Evolutionary conservation across 2,888 invertebrate genomes (phyloP), one percentile per base, ranked within the genome.

Genomic region (Leuctra nigra): DNA sequence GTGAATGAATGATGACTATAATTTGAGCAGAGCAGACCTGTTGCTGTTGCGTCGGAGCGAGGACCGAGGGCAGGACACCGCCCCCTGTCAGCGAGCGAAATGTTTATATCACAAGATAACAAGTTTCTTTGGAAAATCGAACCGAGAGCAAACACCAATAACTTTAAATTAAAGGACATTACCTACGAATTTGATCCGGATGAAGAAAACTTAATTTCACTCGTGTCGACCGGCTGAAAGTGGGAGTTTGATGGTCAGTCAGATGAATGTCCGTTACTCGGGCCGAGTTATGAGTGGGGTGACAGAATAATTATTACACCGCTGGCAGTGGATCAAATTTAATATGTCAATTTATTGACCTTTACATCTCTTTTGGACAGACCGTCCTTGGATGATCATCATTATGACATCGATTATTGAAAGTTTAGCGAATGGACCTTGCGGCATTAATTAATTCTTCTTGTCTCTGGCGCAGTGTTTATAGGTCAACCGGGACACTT

Each of bases 1-100:
- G 50, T 50, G 50, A 50, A 35, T 50, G 50, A 50, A n/a, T 50
- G 50, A 50, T 50, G 50, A 50, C 50, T 50, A 22, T 50, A 50
- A 50, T 50, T 50, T 50, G 4, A n/a, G n/a, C n/a, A n/a, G 23
- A 50, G 11, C 18, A 33, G 33, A 20, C 50, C 20, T 9, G 23
- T 44, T 18, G 44, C 22, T 11, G 33, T 2, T 18, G 7, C 22
- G 35, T 20, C 50, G 6, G 29, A 35, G 50, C 50, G 3, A 50
- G 20, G 7, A 4, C 13, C 23, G 44, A 23, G 23, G 13, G 18
- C 35, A 33, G 50, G 35, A 35, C 35, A 11, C 16, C 50, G 50
- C 50, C 50, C 33, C 50, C 23, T 50, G 50, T 50, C 50, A 50
- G 50, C 50, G 20, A 18, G 20, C 18, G 16, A 3, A 50, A 50